Evolutionary conservation across 2,113 vertebrate genomes (phyloP).

Genomic region (Hypanus sabinus): DNA sequence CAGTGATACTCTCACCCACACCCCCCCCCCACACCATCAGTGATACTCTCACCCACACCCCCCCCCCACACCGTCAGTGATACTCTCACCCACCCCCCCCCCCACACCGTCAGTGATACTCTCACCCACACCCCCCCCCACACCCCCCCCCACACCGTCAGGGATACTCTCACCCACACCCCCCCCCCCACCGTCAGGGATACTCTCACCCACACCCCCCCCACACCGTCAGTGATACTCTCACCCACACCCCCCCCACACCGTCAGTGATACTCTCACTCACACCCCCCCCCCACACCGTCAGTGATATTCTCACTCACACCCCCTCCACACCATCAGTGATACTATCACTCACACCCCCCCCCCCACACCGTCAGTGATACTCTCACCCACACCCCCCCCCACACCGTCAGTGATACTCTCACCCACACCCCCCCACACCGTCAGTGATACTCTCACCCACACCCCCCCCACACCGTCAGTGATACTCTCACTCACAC

Average conservation of each 20-base stretch:
- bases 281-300: conserved; percentile 43
- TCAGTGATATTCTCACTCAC: conserved; percentile 47
- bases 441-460: no score
- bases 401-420: no score
- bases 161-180: conserved; percentile 47
- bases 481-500: conserved; percentile 47
- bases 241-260: conserved; percentile 48
- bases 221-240: no score
- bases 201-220: conserved; percentile 48
- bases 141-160: no score
- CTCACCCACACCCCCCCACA: conserved; percentile 59
- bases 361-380: no score
- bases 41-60: conserved; percentile 47
- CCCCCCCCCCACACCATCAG: no score
- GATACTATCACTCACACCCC: conserved; percentile 47
- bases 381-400: conserved; percentile 48
- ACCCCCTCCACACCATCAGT: no score
- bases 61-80: no score
- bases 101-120: no score
- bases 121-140: conserved; percentile 59
- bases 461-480: no score
- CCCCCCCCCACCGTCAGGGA: no score
- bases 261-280: conserved; percentile 39
- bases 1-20: conserved; percentile 47
- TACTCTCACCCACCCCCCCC: conserved; percentile 48